Conservation (phyloP, 1,140 invertebrate species). For the Pteromalus puparum region DNA sequence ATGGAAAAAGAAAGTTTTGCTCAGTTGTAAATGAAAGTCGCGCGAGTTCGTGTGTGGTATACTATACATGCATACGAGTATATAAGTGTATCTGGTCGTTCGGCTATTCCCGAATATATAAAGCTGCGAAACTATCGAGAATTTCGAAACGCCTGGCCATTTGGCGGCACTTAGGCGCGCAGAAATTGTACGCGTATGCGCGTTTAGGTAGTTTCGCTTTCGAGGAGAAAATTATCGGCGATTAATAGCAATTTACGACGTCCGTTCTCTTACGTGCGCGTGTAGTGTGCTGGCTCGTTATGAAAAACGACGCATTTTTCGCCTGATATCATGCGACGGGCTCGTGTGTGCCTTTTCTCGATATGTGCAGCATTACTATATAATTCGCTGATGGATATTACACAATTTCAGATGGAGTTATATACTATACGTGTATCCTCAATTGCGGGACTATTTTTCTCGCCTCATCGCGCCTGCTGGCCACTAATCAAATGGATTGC, state of each 20-base stretch:
- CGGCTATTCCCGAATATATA: constrained; percentile 32
- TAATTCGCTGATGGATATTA: background rate
- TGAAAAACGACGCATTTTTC: constrained; percentile 26
- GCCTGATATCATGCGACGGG: background rate
- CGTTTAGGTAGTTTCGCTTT: constrained; percentile 39
- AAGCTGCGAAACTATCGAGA: constrained; percentile 6
- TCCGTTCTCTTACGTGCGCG: background rate
- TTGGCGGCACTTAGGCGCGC: background rate
- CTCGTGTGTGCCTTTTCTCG: background rate
- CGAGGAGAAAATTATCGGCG: constrained; percentile 30
- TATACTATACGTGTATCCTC: background rate
- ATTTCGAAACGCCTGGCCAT: constrained; percentile 32
- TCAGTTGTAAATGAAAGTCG: constrained; percentile 38
- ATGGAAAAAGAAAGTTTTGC: constrained; percentile 43
- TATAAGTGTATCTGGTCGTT: background rate
- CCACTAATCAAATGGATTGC: background rate
- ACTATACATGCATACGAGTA: background rate
- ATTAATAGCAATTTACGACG: constrained; percentile 38
- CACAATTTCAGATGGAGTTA: background rate
- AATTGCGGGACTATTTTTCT: background rate
- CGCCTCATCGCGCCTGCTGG: background rate
- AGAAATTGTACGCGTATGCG: background rate
- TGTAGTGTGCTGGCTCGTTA: background rate
- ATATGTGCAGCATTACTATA: too few species aligned
- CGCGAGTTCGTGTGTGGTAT: background rate